Conservation (phyloP, 2,888 invertebrate species). For the Fragum whitleyi region DNA sequence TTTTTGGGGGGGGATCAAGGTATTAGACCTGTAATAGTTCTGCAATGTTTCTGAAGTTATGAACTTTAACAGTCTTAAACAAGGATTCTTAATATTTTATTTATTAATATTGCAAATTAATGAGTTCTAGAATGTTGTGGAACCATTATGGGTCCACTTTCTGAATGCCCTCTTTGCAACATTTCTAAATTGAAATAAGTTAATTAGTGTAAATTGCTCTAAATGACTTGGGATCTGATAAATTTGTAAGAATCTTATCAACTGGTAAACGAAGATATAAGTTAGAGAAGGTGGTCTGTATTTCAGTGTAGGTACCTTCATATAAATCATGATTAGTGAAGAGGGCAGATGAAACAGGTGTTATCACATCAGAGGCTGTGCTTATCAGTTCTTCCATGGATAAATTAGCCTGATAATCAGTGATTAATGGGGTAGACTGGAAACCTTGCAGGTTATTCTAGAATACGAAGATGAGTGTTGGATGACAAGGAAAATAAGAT, state of each 20-base stretch:
- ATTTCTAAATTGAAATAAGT: too few species aligned
- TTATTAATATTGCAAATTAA: too few species aligned
- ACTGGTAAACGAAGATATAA: background rate
- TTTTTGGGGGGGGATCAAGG: too few species aligned
- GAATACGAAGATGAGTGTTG: background rate
- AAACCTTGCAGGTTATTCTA: background rate
- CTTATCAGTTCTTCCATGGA: conserved; percentile 18
- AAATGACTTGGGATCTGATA: background rate
- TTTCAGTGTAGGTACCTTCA: background rate
- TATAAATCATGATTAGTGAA: conserved; percentile 22
- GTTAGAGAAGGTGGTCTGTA: background rate
- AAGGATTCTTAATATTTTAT: too few species aligned
- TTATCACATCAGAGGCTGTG: conserved; percentile 13
- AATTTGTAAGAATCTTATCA: background rate
- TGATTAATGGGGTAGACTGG: conserved; percentile 14
- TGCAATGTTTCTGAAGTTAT: too few species aligned
- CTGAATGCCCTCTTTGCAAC: too few species aligned
- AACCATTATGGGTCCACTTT: too few species aligned
- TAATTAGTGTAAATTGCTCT: too few species aligned
- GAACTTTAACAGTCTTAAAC: too few species aligned
- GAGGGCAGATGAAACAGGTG: conserved; percentile 19
- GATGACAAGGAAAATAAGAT: background rate
- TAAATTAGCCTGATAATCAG: conserved; percentile 22
- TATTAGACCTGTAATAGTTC: too few species aligned
- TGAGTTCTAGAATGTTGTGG: too few species aligned